Base-by-base conservation (phyloP, 2,888 invertebrate species). In the Mycalesis mineus region DNA sequence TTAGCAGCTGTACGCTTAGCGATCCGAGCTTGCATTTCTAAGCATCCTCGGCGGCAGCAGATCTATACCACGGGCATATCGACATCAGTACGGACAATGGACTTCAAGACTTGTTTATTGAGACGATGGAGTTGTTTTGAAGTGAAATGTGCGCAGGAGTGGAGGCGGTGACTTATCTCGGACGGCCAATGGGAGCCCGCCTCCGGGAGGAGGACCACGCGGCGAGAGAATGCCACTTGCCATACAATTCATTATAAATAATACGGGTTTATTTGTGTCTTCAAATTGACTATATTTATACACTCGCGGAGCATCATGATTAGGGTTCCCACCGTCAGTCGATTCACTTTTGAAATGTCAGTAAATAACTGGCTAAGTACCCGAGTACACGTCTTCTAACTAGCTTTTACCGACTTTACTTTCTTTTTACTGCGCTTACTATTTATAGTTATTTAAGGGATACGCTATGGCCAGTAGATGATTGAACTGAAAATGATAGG, bases 101-200 rank as follows among this genome's bases (percentile, higher is more conserved):
- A 80, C 77, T 80, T 81, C 77, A 81, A 84, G 85, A 84, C 87
- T 86, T 84, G 85, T 86, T 88, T 87, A 87, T 87, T 82, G 80
- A 82, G 78, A 78, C 73, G 81, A 86, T 86, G 84, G 87, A 88
- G 87, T 84, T 82, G 84, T 86, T 84, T 82, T 80, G 80, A 83
- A 83, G 80, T 75, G 77, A 81, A 82, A 77, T 81, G 75, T 84
- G 85, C 80, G 82, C 84, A 80, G 76, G 79, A 85, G 82, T 79
- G 85, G 80, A 87, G 88, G 88, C 87, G 88, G 86, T 74, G 84
- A 75, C 82, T 70, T 71, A 64, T 64, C 68, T 64, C 69, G 68
- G 74, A 72, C 79, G 77, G 77, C 88, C 88, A 88, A 88, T 88
- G 77, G 79, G 80, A 81, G 81, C 77, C 70, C 77, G 71, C 68